Base-by-base conservation (phyloP, 1,140 invertebrate genomes). In the Macrobrachium nipponense region DNA sequence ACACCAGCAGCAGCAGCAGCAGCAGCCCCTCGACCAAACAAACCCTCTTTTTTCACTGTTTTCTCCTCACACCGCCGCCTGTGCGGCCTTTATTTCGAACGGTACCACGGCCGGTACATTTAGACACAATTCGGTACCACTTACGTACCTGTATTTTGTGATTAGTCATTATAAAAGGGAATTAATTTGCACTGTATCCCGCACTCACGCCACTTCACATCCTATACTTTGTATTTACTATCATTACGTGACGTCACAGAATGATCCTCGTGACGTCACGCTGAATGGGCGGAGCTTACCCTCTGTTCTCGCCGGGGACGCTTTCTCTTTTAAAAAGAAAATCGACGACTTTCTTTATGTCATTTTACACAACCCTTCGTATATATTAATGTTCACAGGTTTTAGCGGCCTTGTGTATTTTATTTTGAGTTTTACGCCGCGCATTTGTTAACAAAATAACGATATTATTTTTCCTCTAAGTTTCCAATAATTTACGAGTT, bases 181-280 rank as follows among this genome's bases (percentile, higher is more conserved):
- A 88, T 85, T 86, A 91, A 90, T 91, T 91, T 93, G 92, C 92
- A 91, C 92, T 90, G 91, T 91, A 91, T 80, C 82, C 64, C 91
- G 90, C 91, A 91, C 90, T 91, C 88, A 88, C 91, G 91, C 92
- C 93, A 94, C 93, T 36, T 93, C 93, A 92, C 92, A 87, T 88
- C 93, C 93, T 94, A 93, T 93, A 94, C 93, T 94, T 94, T 94
- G 93, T 94, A 94, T 94, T 94, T 94, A 94, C 93, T 94, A 93
- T 94, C 94, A 94, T 94, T 94, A 94, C 93, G 92, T 94, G 94
- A 94, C 94, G 94, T 94, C 94, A 94, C 79, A 88, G 87, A 75
- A 86, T 88, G 87, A 88, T 85, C 84, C 82, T 72, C 77, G 78
- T 80, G 84, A 84, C 88, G 88, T 89, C 88, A 89, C 70, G 51